These are phyloP conservation scores for Irena cyanogastra DNA, from an alignment of 2,113 vertebrate genomes.

Conservation along the genomic window DNA sequence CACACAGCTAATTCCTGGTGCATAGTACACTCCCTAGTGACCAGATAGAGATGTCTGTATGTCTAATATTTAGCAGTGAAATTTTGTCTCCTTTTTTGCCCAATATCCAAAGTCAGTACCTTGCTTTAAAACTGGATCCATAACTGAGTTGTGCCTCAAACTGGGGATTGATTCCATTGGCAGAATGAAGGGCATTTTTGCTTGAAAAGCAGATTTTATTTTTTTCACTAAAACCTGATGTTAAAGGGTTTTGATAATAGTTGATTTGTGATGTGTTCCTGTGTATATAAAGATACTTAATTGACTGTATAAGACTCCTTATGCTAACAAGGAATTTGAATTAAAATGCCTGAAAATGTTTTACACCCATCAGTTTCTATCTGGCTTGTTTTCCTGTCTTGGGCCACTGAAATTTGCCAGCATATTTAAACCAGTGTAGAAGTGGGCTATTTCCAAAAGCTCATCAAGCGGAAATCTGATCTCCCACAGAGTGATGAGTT, in stretches of 20 bases:
- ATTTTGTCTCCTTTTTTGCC: not conserved
- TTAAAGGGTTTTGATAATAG: not conserved
- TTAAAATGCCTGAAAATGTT: not conserved
- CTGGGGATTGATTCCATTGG: not conserved
- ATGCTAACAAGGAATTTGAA: not conserved
- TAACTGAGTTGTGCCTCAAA: not conserved
- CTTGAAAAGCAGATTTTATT: not conserved
- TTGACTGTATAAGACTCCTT: not conserved
- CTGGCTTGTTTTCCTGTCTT: not conserved
- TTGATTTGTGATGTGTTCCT: not conserved
- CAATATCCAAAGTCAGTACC: not conserved
- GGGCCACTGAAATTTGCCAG: not conserved
- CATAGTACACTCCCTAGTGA: not conserved
- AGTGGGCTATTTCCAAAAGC: not conserved
- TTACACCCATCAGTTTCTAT: not conserved
- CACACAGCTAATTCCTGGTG: not conserved
- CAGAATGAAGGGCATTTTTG: not conserved
- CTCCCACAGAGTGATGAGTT: not conserved
- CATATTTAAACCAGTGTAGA: not conserved
- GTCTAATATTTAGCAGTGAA: not conserved
- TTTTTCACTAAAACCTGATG: not conserved
- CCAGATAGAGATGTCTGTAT: not conserved
- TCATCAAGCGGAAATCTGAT: not conserved
- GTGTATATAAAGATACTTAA: not conserved
- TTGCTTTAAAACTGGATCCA: not conserved